phyloP scores from a whole-genome alignment of 2,797 vertebrate genomes.

The Phoeniculus purpureus region DNA sequence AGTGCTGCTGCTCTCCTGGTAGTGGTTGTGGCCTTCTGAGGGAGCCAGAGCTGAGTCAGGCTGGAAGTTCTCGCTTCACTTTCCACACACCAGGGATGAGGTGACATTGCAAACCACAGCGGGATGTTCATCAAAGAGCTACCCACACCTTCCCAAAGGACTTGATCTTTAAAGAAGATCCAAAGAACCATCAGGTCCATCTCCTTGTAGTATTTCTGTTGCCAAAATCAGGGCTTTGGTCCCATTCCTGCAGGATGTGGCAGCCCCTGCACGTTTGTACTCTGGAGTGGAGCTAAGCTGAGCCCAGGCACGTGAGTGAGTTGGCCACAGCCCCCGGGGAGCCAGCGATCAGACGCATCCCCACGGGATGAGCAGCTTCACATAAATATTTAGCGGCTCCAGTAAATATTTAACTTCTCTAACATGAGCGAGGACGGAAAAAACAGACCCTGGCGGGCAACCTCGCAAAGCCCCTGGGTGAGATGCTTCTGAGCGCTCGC shows the following conservation, averaged over 20 bases:
- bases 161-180: neutral
- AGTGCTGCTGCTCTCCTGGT: neutral
- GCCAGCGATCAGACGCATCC: neutral
- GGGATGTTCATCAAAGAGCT: neutral
- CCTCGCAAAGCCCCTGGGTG: constrained; percentile 10
- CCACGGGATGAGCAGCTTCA: neutral
- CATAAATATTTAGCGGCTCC: constrained; percentile 67
- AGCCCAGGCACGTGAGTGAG: neutral
- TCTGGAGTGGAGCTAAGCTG: neutral
- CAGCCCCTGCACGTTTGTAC: neutral
- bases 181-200: neutral
- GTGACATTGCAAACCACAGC: neutral
- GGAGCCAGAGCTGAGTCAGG: neutral
- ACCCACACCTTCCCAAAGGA: neutral
- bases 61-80: neutral
- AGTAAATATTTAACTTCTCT: constrained; percentile 76
- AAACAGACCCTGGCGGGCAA: constrained; percentile 59
- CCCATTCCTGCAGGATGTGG: rapidly evolving
- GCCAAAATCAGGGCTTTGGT: neutral
- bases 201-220: neutral
- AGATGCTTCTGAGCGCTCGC: neutral
- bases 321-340: neutral
- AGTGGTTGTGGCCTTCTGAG: neutral
- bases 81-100: neutral
- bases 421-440: constrained; percentile 62